These are phyloP conservation scores for Sarcoramphus papa DNA, from an alignment of 2,797 vertebrate species.

Conservation along the genomic window DNA sequence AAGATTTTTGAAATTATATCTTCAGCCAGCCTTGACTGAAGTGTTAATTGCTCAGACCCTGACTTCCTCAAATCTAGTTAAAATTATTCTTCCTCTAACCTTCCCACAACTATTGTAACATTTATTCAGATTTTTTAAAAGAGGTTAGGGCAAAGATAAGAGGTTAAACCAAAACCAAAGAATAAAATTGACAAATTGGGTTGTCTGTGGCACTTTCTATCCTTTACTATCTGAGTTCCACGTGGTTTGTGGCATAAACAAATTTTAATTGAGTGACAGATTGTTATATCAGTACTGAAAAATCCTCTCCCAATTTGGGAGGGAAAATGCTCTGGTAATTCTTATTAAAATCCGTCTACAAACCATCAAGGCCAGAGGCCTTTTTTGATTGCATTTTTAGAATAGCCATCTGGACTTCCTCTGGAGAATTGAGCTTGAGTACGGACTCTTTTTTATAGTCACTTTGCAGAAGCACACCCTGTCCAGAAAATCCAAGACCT, in stretches of 20 bases:
- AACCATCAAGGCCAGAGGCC: constrained; percentile 13
- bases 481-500: constrained; percentile 32
- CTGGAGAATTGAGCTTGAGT: constrained; percentile 11
- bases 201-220: background rate
- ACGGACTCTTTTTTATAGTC: background rate
- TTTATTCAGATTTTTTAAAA: background rate
- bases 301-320: constrained; percentile 1
- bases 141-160: background rate
- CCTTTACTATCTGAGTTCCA: background rate
- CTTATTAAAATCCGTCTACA: constrained; percentile 50
- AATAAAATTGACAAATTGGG: background rate
- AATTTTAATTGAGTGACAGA: constrained; percentile 58
- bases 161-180: background rate
- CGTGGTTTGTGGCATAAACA: constrained; percentile 14
- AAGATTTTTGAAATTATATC: background rate
- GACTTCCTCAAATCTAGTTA: background rate
- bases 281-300: constrained; percentile 37
- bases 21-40: background rate
- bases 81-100: background rate
- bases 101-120: background rate
- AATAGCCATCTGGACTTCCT: constrained; percentile 61
- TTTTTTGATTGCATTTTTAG: constrained; percentile 51
- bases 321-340: constrained; percentile 48
- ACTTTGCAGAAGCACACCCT: background rate
- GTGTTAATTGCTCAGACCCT: background rate